phyloP scores from a whole-genome alignment of 2,888 invertebrate genomes.

The Drosophila buzzatii region DNA sequence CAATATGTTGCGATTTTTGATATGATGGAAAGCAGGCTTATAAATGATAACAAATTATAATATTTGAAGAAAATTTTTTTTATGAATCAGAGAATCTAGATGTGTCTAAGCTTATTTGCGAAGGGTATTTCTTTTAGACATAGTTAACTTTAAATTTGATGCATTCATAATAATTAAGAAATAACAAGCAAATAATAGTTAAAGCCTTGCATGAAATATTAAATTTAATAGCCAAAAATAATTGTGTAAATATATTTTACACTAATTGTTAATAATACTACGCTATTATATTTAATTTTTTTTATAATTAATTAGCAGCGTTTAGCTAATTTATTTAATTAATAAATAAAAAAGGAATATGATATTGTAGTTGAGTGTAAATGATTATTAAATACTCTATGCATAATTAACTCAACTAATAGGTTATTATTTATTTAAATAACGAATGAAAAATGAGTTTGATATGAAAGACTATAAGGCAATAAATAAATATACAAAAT shows the following conservation, averaged over 20 bases:
- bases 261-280: neutral
- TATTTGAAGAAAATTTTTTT: neutral
- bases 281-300: neutral
- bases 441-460: too few relatives aligned
- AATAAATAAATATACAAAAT: too few relatives aligned
- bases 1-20: slow-evolving; percentile 18
- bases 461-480: too few relatives aligned
- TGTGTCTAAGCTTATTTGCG: too few relatives aligned
- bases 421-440: too few relatives aligned
- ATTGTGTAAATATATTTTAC: neutral
- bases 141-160: too few relatives aligned
- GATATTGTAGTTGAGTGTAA: neutral
- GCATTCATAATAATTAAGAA: neutral
- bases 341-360: neutral
- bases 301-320: too few relatives aligned
- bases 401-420: too few relatives aligned
- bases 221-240: neutral
- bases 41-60: neutral
- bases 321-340: too few relatives aligned
- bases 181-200: neutral
- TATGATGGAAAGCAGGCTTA: slow-evolving; percentile 6
- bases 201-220: neutral
- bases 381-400: neutral
- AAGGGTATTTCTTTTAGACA: too few relatives aligned
- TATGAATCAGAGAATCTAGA: too few relatives aligned